phyloP scores from a whole-genome alignment of 2,888 invertebrate genomes.

The Marronus borbonicus region DNA sequence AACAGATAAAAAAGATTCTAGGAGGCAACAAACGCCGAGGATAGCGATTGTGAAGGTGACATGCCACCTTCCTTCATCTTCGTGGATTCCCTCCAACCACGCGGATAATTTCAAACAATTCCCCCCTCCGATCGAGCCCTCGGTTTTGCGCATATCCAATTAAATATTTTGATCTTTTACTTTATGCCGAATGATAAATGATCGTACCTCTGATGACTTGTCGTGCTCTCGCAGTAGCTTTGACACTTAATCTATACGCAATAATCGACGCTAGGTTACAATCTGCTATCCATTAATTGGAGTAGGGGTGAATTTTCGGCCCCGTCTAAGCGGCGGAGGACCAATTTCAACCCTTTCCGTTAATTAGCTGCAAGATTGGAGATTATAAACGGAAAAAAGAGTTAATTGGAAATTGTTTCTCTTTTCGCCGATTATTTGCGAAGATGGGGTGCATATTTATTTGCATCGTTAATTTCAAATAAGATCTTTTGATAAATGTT shows the following conservation, averaged over 20 bases:
- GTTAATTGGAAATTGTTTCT: slow-evolving; percentile 68
- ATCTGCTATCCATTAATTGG: slow-evolving; percentile 65
- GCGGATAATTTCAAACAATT: slow-evolving; percentile 53
- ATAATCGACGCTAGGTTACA: slow-evolving; percentile 61
- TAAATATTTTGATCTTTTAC: slow-evolving; percentile 51
- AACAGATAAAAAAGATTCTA: slow-evolving; percentile 28
- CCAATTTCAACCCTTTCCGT: slow-evolving; percentile 65
- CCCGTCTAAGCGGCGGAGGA: slow-evolving; percentile 57
- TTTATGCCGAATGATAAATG: slow-evolving; percentile 54
- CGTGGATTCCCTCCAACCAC: slow-evolving; percentile 31
- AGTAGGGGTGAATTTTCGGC: slow-evolving; percentile 62
- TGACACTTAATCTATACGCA: slow-evolving; percentile 63
- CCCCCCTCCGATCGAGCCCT: not conserved
- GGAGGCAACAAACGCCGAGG: slow-evolving; percentile 44
- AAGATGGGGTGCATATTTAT: slow-evolving; percentile 39
- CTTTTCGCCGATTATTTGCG: slow-evolving; percentile 51
- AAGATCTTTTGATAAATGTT: not conserved
- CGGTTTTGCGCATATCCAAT: slow-evolving; percentile 48
- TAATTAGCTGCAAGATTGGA: slow-evolving; percentile 67
- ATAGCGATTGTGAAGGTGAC: slow-evolving; percentile 55
- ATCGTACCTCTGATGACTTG: slow-evolving; percentile 46
- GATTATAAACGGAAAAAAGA: slow-evolving; percentile 66
- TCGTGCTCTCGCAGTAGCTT: slow-evolving; percentile 56
- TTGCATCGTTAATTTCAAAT: slow-evolving; percentile 28
- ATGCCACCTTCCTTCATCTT: slow-evolving; percentile 25